Base-by-base conservation (phyloP, 2,797 vertebrate genomes). In the Amblyopsis hoosieri region DNA sequence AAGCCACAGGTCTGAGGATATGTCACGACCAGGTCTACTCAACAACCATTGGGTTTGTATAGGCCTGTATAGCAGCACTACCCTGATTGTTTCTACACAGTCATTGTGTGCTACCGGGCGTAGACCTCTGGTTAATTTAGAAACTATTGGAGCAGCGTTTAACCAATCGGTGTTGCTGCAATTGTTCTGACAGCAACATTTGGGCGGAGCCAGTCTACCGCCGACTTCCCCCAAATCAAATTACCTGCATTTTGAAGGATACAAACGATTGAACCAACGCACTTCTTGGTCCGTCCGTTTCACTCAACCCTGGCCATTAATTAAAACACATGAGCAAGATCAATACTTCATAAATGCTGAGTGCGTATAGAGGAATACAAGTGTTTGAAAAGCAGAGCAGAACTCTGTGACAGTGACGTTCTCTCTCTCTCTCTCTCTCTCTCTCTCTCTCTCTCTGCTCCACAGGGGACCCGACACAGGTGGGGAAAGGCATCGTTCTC, bases 381-480 rank as follows among this genome's bases (percentile, higher is more conserved):
- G 54, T 66, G 45, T 68, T 67, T 66, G 47, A 10, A 74, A 71
- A 66, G 55, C 76, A 66, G 70, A 61, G 50, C 45, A 49, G 48
- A 63, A 65, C 23, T 15, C 48, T 64, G 1, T 57, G 45, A 67
- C 54, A 57, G 29, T 0, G 65, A 57, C 29, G 3, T 17, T 3
- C 15, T 5, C 12, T 33, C 13, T 64, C 45, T 48, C 53, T 53
- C 15, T 54, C 5, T 46, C 12, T 57, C 31, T 54, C 23, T 53
- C 51, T 55, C 48, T 66, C 23, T 49, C 12, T 66, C 52, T 62
- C 37, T 48, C 45, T 66, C 31, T 52, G 2, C 45, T 15, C 31
- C 12, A 12, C 90, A 99, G 97, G 96, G 85, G 96, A 99, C 68
- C 95, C 96, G 1, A 90, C 92, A 42, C 96, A 98, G 74, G 92